Percentiles rank a stretch among this genome's conserved stretches.
Conservation (phyloP, 2,888 invertebrate species). For the Trichogramma evanescens region DNA sequence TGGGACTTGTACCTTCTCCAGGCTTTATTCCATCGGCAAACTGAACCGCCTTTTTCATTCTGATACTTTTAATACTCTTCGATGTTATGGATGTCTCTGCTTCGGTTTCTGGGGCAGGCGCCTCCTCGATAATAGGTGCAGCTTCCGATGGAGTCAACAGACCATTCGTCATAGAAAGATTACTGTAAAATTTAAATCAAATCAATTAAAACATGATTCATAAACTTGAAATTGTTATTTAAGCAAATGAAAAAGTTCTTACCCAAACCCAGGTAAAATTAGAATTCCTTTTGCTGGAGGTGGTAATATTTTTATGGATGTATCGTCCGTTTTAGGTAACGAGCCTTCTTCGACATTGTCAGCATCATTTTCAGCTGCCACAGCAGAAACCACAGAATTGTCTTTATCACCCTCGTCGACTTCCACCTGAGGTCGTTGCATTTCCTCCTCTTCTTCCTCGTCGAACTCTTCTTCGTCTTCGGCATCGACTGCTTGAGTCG, state of each 20-base stretch:
- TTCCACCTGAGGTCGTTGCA: conserved; percentile 12
- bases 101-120: conserved; percentile 26
- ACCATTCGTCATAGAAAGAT: conserved; percentile 35
- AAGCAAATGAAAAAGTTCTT: conserved; percentile 15
- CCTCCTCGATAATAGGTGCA: conserved; percentile 24
- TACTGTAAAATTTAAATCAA: conserved; percentile 26
- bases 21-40: conserved; percentile 59
- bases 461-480: conserved; percentile 31
- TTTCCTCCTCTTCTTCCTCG: conserved; percentile 23
- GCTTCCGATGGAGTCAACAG: conserved; percentile 22
- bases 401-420: conserved; percentile 6
- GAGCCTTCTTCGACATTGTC: conserved; percentile 9
- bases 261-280: conserved; percentile 51
- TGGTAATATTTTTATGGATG: conserved; percentile 36
- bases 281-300: conserved; percentile 55
- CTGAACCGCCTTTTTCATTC: conserved; percentile 50
- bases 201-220: background rate
- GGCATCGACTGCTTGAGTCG: conserved; percentile 23
- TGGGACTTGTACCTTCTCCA: conserved; percentile 55
- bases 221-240: background rate
- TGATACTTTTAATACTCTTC: conserved; percentile 13
- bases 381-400: conserved; percentile 7
- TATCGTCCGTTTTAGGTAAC: conserved; percentile 24
- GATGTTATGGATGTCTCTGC: conserved; percentile 6
- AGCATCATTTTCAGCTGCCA: background rate